Base-by-base conservation (phyloP, 2,797 vertebrate species). In the Podargus strigoides region DNA sequence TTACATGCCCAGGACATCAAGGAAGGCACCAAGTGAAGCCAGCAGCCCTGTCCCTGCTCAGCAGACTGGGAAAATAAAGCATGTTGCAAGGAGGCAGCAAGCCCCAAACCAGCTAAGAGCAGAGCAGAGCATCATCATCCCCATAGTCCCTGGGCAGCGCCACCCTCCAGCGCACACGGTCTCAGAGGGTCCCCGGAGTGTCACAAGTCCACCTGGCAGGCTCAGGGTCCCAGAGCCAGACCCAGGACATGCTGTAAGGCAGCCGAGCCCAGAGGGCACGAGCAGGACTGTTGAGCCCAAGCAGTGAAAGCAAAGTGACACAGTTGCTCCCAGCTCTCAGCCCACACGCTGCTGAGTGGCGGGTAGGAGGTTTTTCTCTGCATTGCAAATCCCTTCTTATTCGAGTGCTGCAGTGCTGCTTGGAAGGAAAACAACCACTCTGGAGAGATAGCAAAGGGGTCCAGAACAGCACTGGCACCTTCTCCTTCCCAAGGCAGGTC, bases 311-410 rank as follows among this genome's bases (percentile, higher is more conserved):
- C 23, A 7, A 58, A 81, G 87, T 10, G 49, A 52, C 44, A 59
- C 90, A 91, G 92, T 89, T 91, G 93, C 86, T 94, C 47, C 87
- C 58, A 28, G 92, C 91, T 87, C 58, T 28, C 93, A 94, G 92
- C 96, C 96, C 96, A 96, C 96, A 87, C 26, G 18, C 89, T 87
- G 78, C 90, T 13, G 22, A 32, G 72, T 63, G 87, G 75, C 27
- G 3, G 93, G 93, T 95, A 87, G 94, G 89, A 94, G 95, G 94
- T 63, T 94, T 90, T 80, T 66, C 85, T 95, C 94, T 95, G 96
- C 87, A 94, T 91, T 95, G 91, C 92, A 94, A 95, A 95, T 97
- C 92, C 80, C 73, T 90, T 76, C 90, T 84, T 20, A 63, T 58
- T 83, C 18, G 30, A 94, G 78, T 86, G 66, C 94, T 94, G 94